These are phyloP conservation scores for Acanthisitta chloris DNA, from an alignment of 2,113 vertebrate species.

Conservation along the genomic window DNA sequence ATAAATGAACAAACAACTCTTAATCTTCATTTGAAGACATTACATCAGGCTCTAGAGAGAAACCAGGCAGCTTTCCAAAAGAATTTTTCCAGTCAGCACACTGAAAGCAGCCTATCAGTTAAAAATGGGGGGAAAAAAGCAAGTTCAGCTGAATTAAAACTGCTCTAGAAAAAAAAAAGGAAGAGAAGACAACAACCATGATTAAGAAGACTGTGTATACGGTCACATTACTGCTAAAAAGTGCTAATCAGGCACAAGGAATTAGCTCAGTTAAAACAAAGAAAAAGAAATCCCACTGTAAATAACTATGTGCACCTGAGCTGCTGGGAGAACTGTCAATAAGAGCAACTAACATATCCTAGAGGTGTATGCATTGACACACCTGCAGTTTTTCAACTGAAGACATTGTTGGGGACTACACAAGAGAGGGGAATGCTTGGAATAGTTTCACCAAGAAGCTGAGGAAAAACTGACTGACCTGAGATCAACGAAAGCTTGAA, in stretches of 20 bases:
- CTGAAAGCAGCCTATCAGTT: conserved; percentile 61
- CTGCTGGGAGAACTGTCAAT: not conserved
- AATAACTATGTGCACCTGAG: not conserved
- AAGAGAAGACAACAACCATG: not conserved
- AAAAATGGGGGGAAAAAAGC: conserved; percentile 43
- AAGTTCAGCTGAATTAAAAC: conserved; percentile 75
- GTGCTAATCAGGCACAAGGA: conserved; percentile 18
- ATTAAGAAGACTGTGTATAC: conserved; percentile 9
- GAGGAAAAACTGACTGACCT: not conserved
- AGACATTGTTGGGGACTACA: not conserved
- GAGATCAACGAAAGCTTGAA: not conserved
- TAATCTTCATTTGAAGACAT: conserved; percentile 71
- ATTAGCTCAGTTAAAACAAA: not conserved
- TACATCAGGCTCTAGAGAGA: conserved; percentile 60
- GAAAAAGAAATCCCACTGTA: not conserved
- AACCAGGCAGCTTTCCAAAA: conserved; percentile 69
- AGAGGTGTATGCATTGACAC: not conserved
- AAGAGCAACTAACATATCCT: not conserved
- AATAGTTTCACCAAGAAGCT: not conserved
- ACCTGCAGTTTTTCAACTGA: not conserved
- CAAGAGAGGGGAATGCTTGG: not conserved
- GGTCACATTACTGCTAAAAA: conserved; percentile 38
- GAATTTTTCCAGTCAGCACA: conserved; percentile 68
- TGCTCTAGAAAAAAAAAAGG: not conserved
- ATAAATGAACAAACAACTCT: conserved; percentile 24